Conservation (phyloP, 2,888 invertebrate genomes). For the Teleogryllus oceanicus region DNA sequence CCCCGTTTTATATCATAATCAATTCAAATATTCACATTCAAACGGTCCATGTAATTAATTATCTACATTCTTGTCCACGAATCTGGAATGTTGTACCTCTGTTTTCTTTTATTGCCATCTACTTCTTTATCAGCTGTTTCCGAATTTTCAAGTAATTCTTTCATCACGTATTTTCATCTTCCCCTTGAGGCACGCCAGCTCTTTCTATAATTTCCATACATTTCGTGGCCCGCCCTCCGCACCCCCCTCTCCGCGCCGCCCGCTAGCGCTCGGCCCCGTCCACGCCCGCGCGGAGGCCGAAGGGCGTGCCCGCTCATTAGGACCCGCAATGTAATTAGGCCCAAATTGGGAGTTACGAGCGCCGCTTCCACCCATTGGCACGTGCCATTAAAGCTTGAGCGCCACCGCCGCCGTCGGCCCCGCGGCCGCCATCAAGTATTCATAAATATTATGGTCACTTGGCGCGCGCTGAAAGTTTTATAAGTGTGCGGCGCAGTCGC, state of each 20-base stretch:
- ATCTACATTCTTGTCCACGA: too few species aligned
- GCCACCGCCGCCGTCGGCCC: background rate
- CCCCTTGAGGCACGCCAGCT: background rate
- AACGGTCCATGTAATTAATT: too few species aligned
- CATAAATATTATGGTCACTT: constrained; percentile 10
- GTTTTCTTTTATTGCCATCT: too few species aligned
- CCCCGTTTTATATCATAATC: too few species aligned
- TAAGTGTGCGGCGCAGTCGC: background rate
- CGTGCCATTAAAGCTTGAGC: background rate
- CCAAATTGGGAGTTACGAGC: background rate
- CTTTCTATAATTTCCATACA: background rate
- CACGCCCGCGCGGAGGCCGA: background rate
- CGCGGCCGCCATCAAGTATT: background rate
- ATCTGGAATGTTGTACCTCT: too few species aligned
- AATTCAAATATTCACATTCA: too few species aligned
- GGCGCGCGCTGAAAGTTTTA: background rate
- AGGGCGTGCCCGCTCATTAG: background rate
- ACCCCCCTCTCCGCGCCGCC: background rate
- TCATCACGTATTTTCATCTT: too few species aligned
- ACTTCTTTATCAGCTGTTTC: too few species aligned
- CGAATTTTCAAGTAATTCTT: too few species aligned
- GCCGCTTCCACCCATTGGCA: background rate
- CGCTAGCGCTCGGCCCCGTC: background rate
- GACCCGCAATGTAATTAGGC: background rate
- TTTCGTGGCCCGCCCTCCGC: background rate